Percentiles rank a stretch among this genome's conserved stretches.
Evolutionary conservation across 2,113 vertebrate genomes (phyloP).

Genomic region (Microtus oregoni): DNA sequence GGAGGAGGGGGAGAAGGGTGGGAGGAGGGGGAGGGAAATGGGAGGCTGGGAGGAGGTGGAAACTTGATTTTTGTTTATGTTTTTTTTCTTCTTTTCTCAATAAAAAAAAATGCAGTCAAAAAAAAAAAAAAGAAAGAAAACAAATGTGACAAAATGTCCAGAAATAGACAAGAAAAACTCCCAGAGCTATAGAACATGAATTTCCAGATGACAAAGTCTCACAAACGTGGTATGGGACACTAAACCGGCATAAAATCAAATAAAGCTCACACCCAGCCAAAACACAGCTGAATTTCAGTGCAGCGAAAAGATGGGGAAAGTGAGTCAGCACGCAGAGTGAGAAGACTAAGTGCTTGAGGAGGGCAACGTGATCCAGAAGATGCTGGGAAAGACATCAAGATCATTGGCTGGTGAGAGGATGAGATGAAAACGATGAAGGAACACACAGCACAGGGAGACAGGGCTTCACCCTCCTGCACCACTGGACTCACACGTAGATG

Average conservation of each 20-base stretch:
- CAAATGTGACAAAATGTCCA: not conserved
- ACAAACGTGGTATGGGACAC: not conserved
- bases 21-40: no score
- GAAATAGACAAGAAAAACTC: not conserved
- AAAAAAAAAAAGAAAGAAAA: no score
- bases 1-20: no score
- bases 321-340: conserved; percentile 4
- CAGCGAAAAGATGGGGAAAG: not conserved
- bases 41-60: no score
- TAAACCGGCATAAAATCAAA: not conserved
- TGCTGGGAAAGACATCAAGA: not conserved
- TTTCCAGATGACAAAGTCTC: not conserved
- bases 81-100: no score
- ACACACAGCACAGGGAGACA: not conserved
- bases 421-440: not conserved
- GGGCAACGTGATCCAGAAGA: not conserved
- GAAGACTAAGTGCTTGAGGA: not conserved
- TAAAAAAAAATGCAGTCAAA: no score
- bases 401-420: not conserved
- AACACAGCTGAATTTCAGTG: not conserved
- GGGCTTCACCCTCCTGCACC: not conserved
- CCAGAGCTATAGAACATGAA: not conserved
- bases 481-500: not conserved
- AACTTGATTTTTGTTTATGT: no score
- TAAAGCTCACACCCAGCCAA: not conserved